phyloP scores from a whole-genome alignment of 2,113 vertebrate species.

The Paedocypris sp. region DNA sequence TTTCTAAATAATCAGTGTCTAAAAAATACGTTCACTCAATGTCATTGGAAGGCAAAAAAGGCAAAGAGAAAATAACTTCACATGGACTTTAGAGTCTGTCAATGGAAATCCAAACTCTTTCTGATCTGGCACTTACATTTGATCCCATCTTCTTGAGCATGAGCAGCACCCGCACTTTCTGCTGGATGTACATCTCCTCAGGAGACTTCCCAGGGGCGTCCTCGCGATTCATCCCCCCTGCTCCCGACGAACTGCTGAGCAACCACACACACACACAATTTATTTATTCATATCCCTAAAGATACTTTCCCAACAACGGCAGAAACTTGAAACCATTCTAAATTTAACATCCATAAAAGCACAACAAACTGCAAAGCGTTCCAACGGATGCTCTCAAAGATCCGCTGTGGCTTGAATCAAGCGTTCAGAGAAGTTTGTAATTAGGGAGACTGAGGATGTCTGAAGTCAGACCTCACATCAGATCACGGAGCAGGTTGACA shows the following conservation, averaged over 20 bases:
- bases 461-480: background rate
- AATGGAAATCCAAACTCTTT: background rate
- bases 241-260: constrained; percentile 66
- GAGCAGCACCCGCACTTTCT: constrained; percentile 97
- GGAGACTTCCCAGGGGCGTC: constrained; percentile 93
- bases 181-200: constrained; percentile 97
- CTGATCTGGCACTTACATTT: constrained; percentile 70
- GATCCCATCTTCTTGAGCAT: constrained; percentile 99
- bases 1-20: too few species aligned
- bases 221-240: constrained; percentile 97
- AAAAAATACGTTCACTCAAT: too few species aligned
- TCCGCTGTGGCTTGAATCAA: too few species aligned
- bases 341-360: too few species aligned
- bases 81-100: too few species aligned
- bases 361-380: too few species aligned
- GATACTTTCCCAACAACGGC: background rate
- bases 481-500: constrained; percentile 33
- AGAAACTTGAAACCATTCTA: background rate
- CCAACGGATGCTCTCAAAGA: too few species aligned
- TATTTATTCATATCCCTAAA: background rate
- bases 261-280: constrained; percentile 27
- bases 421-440: background rate
- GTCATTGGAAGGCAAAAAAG: too few species aligned
- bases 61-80: background rate
- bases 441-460: background rate